Evolutionary conservation across 2,113 vertebrate genomes (phyloP), one percentile per base, ranked within the genome.

Genomic region (Perognathus longimembris): DNA sequence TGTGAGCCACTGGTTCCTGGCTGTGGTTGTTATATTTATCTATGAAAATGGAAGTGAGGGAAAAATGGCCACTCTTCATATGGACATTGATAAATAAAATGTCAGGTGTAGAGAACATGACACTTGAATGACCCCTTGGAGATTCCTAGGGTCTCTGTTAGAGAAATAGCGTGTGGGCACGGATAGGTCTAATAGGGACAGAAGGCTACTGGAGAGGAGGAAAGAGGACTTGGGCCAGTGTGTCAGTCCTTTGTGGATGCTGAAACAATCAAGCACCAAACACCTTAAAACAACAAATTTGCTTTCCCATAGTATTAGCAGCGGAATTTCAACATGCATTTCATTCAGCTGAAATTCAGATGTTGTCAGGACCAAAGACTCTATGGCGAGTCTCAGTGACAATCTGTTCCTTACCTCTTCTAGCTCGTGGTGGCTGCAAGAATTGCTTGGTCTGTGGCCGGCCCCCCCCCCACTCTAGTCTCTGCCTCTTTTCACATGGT

Each of bases 331-430:
- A 26, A 11, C 9, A 42, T 63, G 5, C 75, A 38, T 42, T 64
- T 64, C 7, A 22, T 1, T 30, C 42, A 20, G 28, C 20, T 74
- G 66, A 38, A 63, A 59, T 78, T 24, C 28, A 78, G 57, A 5
- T 28, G 15, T 24, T 0, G 0, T 1, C 21, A 38, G 32, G 34
- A 28, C 15, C 14, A 1, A 7, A 22, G 1, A 34, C 32, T 30
- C 24, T 15, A 30, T 2, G 1, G 81, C 70, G 14, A 30, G 4
- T 12, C 12, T 59, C 45, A 54, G 18, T 70, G 32, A 69, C 3
- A 59, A 0, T 85, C 59, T 2, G 6, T 45, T 8, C 30, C 20
- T 32, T 18, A 36, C 21, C 36, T 74, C 3, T 61, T 45, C 2
- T 26, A 59, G 69, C 1, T 1, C 28, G 17, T 50, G n/a, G 78